These are phyloP conservation scores for Galemys pyrenaicus DNA, from an alignment of 2,113 vertebrate species.

Conservation along the genomic window DNA sequence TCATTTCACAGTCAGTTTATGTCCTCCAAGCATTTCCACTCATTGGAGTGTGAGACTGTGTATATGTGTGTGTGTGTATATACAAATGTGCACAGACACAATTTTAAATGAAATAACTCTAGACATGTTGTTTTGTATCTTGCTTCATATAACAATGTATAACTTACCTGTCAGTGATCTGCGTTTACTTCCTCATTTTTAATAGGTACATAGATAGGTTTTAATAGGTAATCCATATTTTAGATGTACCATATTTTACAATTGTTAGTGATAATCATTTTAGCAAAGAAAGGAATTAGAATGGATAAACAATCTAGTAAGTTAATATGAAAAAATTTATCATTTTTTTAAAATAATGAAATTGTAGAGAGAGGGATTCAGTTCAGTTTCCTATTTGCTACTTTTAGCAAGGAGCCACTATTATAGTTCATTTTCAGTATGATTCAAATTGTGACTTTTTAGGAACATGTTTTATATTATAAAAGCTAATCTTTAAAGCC, in stretches of 20 bases:
- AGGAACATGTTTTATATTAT: constrained; percentile 33
- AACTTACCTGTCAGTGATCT: neutral
- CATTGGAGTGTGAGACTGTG: no score
- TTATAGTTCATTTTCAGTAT: constrained; percentile 8
- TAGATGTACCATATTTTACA: neutral
- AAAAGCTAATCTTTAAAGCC: constrained; percentile 26
- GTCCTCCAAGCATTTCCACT: neutral
- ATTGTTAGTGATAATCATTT: neutral
- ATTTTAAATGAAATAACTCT: neutral
- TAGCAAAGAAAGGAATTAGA: constrained; percentile 15
- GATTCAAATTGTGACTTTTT: constrained; percentile 26
- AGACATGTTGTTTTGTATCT: neutral
- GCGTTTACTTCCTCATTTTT: constrained; percentile 10
- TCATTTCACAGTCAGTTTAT: neutral
- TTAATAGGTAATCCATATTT: neutral
- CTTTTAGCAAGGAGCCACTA: neutral
- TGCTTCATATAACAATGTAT: constrained; percentile 1
- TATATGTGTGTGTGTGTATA: neutral
- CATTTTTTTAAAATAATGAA: constrained; percentile 37
- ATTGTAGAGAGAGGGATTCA: neutral
- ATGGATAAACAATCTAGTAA: neutral
- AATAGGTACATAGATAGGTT: neutral
- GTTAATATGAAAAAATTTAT: neutral
- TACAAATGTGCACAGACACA: neutral
- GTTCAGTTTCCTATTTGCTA: neutral